Percentiles rank a stretch among this genome's conserved stretches.
Evolutionary conservation across 2,797 vertebrate genomes (phyloP).

Genomic region (Gobionotothen gibberifrons): DNA sequence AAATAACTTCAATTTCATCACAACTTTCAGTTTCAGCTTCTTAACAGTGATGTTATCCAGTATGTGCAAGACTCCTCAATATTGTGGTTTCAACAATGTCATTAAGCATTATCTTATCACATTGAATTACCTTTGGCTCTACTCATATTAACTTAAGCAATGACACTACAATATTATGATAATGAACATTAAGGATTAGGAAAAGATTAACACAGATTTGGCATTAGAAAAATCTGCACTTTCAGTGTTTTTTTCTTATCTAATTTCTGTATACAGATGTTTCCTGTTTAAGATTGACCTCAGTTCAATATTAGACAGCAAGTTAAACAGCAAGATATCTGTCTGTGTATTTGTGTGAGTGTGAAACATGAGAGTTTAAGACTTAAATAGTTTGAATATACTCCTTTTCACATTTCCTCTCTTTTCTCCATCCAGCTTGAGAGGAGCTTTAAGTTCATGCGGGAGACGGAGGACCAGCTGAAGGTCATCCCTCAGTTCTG

Average conservation of each 20-base stretch:
- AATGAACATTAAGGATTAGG: neutral
- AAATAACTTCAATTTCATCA: neutral
- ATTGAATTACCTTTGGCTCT: neutral
- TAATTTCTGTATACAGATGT: neutral
- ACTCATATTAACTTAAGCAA: neutral
- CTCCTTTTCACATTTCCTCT: neutral
- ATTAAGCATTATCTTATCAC: neutral
- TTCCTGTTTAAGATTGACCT: neutral
- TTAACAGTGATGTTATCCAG: neutral
- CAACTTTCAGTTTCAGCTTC: neutral
- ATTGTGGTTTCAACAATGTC: neutral
- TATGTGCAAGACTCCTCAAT: neutral
- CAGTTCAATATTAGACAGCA: neutral
- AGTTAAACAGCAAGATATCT: too few relatives aligned
- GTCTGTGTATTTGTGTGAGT: neutral
- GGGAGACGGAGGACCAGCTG: slow-evolving; percentile 95
- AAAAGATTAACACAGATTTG: neutral
- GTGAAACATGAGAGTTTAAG: neutral
- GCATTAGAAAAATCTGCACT: neutral
- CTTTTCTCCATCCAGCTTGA: slow-evolving; percentile 86
- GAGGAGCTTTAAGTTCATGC: slow-evolving; percentile 97
- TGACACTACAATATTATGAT: neutral
- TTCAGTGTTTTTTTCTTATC: neutral
- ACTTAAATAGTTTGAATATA: neutral
- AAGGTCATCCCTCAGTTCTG: slow-evolving; percentile 99